Percentiles rank a stretch among this genome's conserved stretches.
Evolutionary conservation across 1,140 invertebrate genomes (phyloP).

Genomic region (Drosophila sproati): DNA sequence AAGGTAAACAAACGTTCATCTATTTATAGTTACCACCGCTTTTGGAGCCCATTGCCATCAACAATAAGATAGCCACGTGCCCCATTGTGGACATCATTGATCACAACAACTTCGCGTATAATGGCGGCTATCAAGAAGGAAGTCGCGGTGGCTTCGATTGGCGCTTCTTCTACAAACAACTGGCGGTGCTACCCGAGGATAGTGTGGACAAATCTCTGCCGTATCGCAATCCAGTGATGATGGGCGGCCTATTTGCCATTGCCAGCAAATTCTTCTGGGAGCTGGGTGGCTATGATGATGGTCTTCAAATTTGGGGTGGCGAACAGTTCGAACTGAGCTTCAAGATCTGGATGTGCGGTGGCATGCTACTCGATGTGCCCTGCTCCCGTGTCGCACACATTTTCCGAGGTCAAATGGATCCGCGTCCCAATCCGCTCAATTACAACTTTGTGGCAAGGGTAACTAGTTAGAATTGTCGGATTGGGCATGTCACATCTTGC

Average conservation of each 20-base stretch:
- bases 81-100: conserved; percentile 94
- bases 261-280: conserved; percentile 97
- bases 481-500: too few relatives aligned
- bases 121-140: conserved; percentile 91
- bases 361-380: conserved; percentile 94
- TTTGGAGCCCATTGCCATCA: conserved; percentile 89
- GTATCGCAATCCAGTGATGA: conserved; percentile 96
- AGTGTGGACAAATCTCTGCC: conserved; percentile 89
- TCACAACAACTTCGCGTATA: conserved; percentile 91
- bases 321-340: conserved; percentile 99
- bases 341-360: conserved; percentile 96
- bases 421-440: conserved; percentile 93
- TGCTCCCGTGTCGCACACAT: conserved; percentile 98
- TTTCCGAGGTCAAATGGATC: conserved; percentile 87
- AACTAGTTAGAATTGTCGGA: neutral
- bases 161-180: conserved; percentile 93
- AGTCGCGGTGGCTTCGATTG: conserved; percentile 93
- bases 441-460: conserved; percentile 72
- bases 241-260: conserved; percentile 97
- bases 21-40: conserved; percentile 88
- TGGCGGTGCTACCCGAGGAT: conserved; percentile 91
- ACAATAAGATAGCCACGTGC: conserved; percentile 91
- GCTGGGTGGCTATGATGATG: conserved; percentile 96
- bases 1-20: too few relatives aligned
- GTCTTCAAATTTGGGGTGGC: conserved; percentile 97